Evolutionary conservation across 2,888 invertebrate genomes (phyloP), one percentile per base, ranked within the genome.

Genomic region (Erebia aethiops): DNA sequence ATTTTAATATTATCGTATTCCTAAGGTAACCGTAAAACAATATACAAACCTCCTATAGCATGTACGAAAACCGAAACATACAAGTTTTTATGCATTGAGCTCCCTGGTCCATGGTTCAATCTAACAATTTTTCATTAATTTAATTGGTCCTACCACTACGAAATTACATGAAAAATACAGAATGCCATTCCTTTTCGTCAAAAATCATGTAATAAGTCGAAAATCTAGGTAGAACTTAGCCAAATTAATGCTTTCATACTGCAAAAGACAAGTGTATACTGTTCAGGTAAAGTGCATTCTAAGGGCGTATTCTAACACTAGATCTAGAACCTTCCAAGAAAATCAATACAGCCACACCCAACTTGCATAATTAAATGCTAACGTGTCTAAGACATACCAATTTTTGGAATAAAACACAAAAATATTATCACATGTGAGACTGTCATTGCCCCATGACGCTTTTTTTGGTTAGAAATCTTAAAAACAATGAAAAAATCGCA

Each of bases 311-410:
- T 87, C 89, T 90, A 89, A 84, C 84, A 83, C 86, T 89, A 87
- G 87, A 88, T 87, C 92, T 92, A 91, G 92, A 91, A 91, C 87
- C 88, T 92, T 90, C 90, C 82, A 83, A 91, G 93, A 93, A 94
- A 94, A 94, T 94, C 93, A 88, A 94, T 94, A 94, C 88, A 87
- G 93, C 93, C 93, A 94, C 93, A 92, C 93, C 93, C 93, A 84
- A 85, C 87, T 86, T 92, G 91, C 91, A 93, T 93, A 92, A 93
- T 92, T 91, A 88, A 89, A 74, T 69, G 67, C 78, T 79, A 83
- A 83, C 79, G 83, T 65, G 52, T 66, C 68, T 66, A 62, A 77
- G 82, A 68, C 49, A 71, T 81, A 76, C 76, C 65, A 76, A 78
- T 78, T 80, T 80, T 80, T 77, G 74, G 78, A 76, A 78, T 79